These are phyloP conservation scores for Mohoua ochrocephala DNA, from an alignment of 2,113 vertebrate species.

Conservation along the genomic window DNA sequence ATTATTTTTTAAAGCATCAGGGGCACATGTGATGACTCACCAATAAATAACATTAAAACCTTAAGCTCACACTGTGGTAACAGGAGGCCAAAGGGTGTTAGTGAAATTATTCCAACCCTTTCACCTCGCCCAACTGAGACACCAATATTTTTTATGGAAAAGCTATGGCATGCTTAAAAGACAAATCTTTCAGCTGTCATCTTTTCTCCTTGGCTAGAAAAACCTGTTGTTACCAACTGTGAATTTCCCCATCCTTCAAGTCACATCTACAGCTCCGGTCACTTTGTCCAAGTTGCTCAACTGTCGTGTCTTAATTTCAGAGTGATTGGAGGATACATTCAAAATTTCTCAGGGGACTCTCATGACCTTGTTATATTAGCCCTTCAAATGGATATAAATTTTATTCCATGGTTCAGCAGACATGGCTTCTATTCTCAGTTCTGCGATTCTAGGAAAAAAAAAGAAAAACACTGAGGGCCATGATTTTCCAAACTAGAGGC, in stretches of 20 bases:
- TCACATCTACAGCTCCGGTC: neutral
- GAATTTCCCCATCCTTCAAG: neutral
- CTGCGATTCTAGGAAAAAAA: neutral
- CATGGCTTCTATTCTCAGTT: neutral
- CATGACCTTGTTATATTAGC: neutral
- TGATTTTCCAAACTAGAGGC: neutral
- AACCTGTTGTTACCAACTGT: neutral
- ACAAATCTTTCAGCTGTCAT: neutral
- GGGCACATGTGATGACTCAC: neutral
- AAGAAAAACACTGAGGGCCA: neutral
- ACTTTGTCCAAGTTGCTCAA: neutral
- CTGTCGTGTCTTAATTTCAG: neutral
- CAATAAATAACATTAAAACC: neutral
- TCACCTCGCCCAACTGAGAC: neutral
- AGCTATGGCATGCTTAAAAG: neutral
- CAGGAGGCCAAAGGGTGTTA: neutral
- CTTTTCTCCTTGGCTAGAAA: neutral
- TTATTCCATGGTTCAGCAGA: neutral
- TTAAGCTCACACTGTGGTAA: neutral
- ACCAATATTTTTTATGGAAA: constrained; percentile 9
- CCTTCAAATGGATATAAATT: constrained; percentile 16
- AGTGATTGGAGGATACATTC: neutral
- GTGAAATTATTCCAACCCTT: neutral
- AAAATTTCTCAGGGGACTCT: neutral
- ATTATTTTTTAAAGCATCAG: neutral